Evolutionary conservation across 2,113 vertebrate species (phyloP).

Genomic region (Calypte anna): DNA sequence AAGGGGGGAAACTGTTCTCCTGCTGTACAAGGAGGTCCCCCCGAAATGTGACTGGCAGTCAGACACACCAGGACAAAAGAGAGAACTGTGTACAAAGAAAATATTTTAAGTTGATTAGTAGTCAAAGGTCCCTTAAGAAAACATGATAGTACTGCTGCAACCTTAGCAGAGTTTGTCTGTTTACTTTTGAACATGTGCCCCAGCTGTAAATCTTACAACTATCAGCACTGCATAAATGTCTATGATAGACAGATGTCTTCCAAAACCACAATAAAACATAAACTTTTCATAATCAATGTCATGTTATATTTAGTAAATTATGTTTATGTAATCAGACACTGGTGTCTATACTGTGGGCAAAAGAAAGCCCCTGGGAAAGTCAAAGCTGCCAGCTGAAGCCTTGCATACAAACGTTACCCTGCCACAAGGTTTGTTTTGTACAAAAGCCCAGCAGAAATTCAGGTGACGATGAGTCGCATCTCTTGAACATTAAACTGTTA

Average conservation of each 20-base stretch:
- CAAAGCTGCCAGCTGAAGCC: not conserved
- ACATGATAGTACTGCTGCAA: not conserved
- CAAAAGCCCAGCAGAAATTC: not conserved
- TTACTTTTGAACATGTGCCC: not conserved
- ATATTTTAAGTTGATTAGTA: not conserved
- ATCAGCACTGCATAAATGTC: not conserved
- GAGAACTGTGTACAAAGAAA: not conserved
- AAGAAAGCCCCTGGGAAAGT: not conserved
- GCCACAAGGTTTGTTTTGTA: not conserved
- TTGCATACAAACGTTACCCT: rapidly evolving
- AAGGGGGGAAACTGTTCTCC: not conserved
- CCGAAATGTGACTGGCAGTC: not conserved
- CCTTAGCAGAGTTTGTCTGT: not conserved
- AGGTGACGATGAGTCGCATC: rapidly evolving
- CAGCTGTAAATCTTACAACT: not conserved
- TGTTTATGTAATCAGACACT: not conserved
- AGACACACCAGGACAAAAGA: rapidly evolving
- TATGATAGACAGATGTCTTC: not conserved
- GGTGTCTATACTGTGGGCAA: not conserved
- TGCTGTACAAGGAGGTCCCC: not conserved
- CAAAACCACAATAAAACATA: not conserved
- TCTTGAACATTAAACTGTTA: not conserved
- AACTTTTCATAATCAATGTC: not conserved
- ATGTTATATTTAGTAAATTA: not conserved
- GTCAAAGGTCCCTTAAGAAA: not conserved